Percentiles rank a stretch among this genome's conserved stretches.
Conservation (phyloP, 2,888 invertebrate species). For the Andrena marginata region DNA sequence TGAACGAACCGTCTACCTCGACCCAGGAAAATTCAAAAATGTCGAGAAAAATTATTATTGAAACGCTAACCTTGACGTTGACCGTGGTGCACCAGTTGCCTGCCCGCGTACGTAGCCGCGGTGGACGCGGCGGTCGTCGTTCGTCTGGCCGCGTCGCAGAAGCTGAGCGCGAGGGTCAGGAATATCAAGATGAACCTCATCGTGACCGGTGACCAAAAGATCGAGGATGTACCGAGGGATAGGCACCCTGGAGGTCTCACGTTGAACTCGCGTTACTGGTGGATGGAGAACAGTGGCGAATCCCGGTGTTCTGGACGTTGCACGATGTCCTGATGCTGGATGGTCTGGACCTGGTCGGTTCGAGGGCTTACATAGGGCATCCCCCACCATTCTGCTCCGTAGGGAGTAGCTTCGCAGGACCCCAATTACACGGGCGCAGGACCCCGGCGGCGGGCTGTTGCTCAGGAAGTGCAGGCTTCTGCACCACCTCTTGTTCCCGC, state of each 20-base stretch:
- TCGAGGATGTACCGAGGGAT: background rate
- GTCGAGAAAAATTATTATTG: background rate
- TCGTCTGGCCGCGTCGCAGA: slow-evolving; percentile 58
- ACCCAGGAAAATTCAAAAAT: background rate
- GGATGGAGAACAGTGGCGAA: slow-evolving; percentile 31
- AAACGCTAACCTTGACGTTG: slow-evolving; percentile 76
- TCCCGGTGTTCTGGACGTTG: slow-evolving; percentile 73
- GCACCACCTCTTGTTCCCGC: slow-evolving; percentile 41
- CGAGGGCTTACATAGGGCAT: slow-evolving; percentile 85
- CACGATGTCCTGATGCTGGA: slow-evolving; percentile 83
- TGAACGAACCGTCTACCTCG: background rate
- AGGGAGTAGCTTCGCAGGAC: slow-evolving; percentile 80
- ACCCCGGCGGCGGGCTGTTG: slow-evolving; percentile 68
- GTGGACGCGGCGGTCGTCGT: slow-evolving; percentile 50
- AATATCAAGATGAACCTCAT: slow-evolving; percentile 52
- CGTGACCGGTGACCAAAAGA: background rate
- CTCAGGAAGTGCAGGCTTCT: slow-evolving; percentile 79
- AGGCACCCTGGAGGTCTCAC: background rate
- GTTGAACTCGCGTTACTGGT: slow-evolving; percentile 29
- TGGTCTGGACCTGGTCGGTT: slow-evolving; percentile 83
- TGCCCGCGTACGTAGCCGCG: slow-evolving; percentile 15
- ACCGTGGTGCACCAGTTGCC: slow-evolving; percentile 66
- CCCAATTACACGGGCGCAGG: slow-evolving; percentile 82
- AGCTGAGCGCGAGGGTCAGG: slow-evolving; percentile 40
- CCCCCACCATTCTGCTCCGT: slow-evolving; percentile 81